phyloP scores from a whole-genome alignment of 2,113 vertebrate species.

The Eurystomus gularis region DNA sequence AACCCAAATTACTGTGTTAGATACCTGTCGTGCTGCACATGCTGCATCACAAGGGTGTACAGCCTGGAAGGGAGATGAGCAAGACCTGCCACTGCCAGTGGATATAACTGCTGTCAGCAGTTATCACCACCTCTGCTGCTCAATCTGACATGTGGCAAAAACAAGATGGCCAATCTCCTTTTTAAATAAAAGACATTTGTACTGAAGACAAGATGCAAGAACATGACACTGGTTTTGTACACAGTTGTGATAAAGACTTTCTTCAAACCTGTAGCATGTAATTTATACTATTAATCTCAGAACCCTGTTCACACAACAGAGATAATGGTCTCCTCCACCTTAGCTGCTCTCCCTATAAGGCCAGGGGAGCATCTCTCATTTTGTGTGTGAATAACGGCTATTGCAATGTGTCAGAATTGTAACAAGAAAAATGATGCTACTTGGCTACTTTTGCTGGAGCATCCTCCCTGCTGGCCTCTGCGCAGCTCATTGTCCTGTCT shows the following conservation, averaged over 20 bases:
- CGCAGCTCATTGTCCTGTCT: background rate
- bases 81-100: background rate
- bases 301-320: background rate
- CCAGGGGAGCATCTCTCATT: background rate
- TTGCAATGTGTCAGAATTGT: background rate
- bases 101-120: background rate
- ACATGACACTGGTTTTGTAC: background rate
- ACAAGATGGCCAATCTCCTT: background rate
- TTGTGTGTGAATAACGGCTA: background rate
- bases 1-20: accelerated
- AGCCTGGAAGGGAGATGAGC: background rate
- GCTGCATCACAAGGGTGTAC: background rate
- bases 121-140: background rate
- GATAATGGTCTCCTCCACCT: background rate
- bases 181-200: background rate
- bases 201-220: background rate
- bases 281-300: background rate
- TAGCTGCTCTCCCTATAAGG: background rate
- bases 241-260: background rate
- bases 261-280: background rate
- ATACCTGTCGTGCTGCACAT: background rate
- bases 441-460: background rate
- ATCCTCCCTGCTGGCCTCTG: background rate
- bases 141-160: background rate
- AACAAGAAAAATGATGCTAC: background rate